Base-by-base conservation (phyloP, 2,888 invertebrate species). In the Craniophora ligustri region DNA sequence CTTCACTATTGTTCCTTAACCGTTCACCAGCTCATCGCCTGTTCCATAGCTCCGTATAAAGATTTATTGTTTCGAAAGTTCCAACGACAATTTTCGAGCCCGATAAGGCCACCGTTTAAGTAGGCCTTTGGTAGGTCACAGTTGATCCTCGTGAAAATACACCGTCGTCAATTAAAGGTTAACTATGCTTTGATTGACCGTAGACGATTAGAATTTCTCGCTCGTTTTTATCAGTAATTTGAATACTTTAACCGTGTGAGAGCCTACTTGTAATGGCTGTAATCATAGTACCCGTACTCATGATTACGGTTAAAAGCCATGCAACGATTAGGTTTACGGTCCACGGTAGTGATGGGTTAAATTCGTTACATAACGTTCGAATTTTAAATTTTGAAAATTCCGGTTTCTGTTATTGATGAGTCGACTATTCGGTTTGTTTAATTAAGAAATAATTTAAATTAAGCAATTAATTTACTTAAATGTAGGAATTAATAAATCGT, bases 11-110 rank as follows among this genome's bases (percentile, higher is more conserved):
- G 46, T 56, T 67, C 68, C 63, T 56, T 62, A 50, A 67, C 47
- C 49, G 47, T 39, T 38, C 32, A 30, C 35, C n/a, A 38, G 30
- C 60, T 65, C 49, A 69, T 58, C 71, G 63, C 71, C 40, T 3
- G 30, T 68, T 72, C 65, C 50, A 59, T 72, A 70, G 76, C 79
- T 74, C 46, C 67, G 47, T 41, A 38, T 28, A 30, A 73, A 72
- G 79, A 87, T 83, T 84, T 85, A 88, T 85, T 76, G 72, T 82
- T 84, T 82, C 79, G 82, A 85, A 89, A 88, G 81, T 78, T 73
- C 47, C 70, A 72, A 75, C 67, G 65, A 74, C 74, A 72, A 72
- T 75, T 80, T 66, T 78, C 72, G 70, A 75, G 75, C 79, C 74
- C 72, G 80, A 86, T 87, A 85, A 83, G 82, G 79, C 67, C 72